These are phyloP conservation scores for Machimus atricapillus DNA, from an alignment of 2,888 invertebrate species.

Conservation along the genomic window DNA sequence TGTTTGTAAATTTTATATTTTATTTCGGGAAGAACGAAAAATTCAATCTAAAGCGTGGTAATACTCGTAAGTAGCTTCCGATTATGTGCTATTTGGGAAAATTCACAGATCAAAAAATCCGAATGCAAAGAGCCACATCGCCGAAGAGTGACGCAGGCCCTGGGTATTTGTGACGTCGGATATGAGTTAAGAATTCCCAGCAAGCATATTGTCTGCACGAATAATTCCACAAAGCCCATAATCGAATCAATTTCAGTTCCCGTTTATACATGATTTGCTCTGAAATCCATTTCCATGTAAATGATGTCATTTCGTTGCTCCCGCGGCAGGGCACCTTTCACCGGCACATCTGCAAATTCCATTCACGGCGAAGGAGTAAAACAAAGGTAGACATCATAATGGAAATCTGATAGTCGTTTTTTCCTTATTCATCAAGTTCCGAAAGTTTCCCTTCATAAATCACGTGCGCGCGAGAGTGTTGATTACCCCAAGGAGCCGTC, in stretches of 20 bases:
- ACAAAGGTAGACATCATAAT: conserved; percentile 12
- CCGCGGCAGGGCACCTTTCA: neutral
- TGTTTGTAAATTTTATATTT: neutral
- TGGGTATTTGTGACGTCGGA: neutral
- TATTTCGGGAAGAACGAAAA: neutral
- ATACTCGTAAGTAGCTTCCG: neutral
- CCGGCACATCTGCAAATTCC: conserved; percentile 1
- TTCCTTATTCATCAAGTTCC: neutral
- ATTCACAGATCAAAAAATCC: conserved; percentile 4
- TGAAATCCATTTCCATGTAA: conserved; percentile 40
- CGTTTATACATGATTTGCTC: conserved; percentile 37
- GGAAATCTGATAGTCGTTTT: conserved; percentile 12
- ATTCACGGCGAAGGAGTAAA: neutral
- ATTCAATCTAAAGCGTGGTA: conserved; percentile 1
- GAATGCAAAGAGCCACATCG: neutral
- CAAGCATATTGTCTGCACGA: conserved; percentile 28
- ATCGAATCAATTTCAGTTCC: conserved; percentile 35
- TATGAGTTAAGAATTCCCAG: conserved; percentile 1
- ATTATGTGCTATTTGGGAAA: conserved; percentile 1
- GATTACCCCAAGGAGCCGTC: conserved; percentile 11
- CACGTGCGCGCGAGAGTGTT: conserved; percentile 16
- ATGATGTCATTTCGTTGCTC: conserved; percentile 15
- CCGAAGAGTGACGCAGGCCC: neutral
- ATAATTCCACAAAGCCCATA: conserved; percentile 34
- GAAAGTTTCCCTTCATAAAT: conserved; percentile 7